Percentiles rank a stretch among this genome's conserved stretches.
Evolutionary conservation across 2,113 vertebrate genomes (phyloP).

Genomic region (Otus sunia): DNA sequence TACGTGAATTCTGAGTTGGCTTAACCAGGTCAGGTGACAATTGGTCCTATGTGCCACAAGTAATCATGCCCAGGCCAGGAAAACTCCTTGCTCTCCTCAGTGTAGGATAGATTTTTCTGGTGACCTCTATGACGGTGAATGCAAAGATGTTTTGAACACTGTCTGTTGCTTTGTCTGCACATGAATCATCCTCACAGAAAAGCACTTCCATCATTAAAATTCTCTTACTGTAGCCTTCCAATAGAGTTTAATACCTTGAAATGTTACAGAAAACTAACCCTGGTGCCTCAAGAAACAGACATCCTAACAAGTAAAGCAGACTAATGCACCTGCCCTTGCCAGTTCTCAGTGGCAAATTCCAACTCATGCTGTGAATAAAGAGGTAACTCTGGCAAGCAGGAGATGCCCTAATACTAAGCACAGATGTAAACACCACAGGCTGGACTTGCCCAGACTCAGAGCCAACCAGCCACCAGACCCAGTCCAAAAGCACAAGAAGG

Average conservation of each 20-base stretch:
- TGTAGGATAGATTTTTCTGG: neutral
- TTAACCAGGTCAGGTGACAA: neutral
- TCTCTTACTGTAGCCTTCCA: neutral
- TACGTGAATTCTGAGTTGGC: neutral
- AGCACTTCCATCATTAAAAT: neutral
- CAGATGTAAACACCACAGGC: neutral
- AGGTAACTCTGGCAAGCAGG: neutral
- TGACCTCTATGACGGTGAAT: neutral
- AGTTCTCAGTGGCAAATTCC: neutral
- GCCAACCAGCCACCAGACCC: neutral
- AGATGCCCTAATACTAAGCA: neutral
- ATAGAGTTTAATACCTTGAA: neutral
- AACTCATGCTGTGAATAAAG: neutral
- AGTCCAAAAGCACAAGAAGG: neutral
- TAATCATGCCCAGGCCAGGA: neutral
- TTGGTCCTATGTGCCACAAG: fast-evolving
- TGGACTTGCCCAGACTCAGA: neutral
- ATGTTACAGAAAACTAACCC: neutral
- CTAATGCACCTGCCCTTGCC: neutral
- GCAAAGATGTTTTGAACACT: neutral
- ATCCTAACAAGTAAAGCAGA: neutral
- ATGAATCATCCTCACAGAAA: neutral
- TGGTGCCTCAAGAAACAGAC: neutral
- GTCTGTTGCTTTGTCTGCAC: neutral
- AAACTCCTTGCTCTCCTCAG: neutral